Conservation (phyloP, 2,888 invertebrate species). For the Dynastes hyllus region DNA sequence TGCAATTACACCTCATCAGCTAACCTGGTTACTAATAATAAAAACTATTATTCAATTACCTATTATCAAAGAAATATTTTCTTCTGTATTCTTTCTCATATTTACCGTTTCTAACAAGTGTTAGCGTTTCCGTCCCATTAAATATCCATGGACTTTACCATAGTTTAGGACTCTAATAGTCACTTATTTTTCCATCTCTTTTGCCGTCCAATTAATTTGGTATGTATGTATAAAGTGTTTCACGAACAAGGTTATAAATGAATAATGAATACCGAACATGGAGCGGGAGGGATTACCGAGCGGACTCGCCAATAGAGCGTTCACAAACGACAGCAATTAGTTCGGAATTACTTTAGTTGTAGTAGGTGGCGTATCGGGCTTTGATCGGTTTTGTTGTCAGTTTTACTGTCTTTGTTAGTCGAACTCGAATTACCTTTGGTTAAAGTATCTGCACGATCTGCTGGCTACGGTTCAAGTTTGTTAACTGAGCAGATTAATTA, state of each 20-base stretch:
- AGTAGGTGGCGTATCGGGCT: conserved; percentile 25
- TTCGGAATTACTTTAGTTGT: conserved; percentile 32
- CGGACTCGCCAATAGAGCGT: conserved; percentile 17
- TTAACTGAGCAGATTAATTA: background rate
- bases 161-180: no score
- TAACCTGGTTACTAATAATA: no score
- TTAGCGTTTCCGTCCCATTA: no score
- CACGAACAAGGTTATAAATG: background rate
- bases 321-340: conserved; percentile 42
- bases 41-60: no score
- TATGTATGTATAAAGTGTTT: background rate
- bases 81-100: no score
- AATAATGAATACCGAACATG: conserved; percentile 16
- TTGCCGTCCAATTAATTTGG: background rate
- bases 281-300: conserved; percentile 10
- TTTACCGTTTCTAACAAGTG: no score
- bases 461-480: conserved; percentile 7
- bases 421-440: conserved; percentile 32
- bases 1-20: no score
- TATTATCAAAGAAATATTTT: no score
- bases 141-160: no score
- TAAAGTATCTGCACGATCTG: conserved; percentile 23
- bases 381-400: conserved; percentile 30
- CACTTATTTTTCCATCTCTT: no score
- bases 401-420: conserved; percentile 37